Conservation (phyloP, 2,113 vertebrate genomes). For the Kobus ellipsiprymnus region DNA sequence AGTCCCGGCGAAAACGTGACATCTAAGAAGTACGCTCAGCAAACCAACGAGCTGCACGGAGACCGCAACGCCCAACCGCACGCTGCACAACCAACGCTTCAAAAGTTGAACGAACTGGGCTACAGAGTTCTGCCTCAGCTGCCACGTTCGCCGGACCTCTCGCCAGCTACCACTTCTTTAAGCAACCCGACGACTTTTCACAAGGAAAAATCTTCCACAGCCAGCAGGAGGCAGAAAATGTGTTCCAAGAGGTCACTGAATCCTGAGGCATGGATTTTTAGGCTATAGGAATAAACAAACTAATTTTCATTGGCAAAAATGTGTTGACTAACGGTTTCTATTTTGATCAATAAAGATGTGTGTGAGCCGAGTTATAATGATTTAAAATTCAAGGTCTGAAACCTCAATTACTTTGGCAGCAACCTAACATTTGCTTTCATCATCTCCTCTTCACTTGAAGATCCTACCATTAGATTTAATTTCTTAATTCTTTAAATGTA, state of each 20-base stretch:
- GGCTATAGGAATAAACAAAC: neutral
- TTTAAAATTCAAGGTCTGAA: neutral
- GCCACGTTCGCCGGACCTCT: neutral
- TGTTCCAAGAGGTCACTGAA: neutral
- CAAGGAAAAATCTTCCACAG: neutral
- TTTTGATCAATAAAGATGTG: neutral
- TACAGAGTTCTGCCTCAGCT: neutral
- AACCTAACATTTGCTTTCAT: neutral
- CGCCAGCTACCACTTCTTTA: neutral
- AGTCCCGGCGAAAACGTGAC: neutral
- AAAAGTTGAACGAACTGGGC: rapidly evolving
- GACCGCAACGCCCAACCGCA: neutral
- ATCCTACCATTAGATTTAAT: neutral
- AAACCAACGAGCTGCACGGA: neutral
- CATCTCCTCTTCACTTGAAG: neutral
- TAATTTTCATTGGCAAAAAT: neutral
- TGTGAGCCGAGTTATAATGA: neutral
- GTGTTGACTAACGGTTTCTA: neutral
- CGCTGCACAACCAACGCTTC: rapidly evolving
- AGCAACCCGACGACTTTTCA: neutral
- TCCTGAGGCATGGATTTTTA: neutral
- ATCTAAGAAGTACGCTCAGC: neutral
- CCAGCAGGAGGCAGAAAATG: neutral
- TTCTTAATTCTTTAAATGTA: neutral
- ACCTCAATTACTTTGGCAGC: neutral